Conservation (phyloP, 2,113 vertebrate species). For the Noctilio leporinus region DNA sequence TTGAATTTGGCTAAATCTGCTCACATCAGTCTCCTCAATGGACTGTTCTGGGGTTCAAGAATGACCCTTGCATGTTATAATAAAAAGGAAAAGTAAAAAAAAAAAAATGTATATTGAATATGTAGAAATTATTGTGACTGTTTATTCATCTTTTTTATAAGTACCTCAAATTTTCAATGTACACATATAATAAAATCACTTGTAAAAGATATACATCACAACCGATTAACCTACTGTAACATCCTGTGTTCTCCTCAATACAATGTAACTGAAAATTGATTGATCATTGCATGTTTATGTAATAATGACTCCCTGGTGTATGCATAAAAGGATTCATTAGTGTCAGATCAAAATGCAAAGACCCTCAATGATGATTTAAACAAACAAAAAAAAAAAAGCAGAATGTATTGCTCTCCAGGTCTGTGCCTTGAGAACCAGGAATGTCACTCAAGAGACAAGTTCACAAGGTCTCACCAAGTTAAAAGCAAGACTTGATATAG, state of each 20-base stretch:
- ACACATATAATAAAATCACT: background rate
- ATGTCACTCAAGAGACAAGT: background rate
- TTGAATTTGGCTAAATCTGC: background rate
- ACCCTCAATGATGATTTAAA: background rate
- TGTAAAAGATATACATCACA: background rate
- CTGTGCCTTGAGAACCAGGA: background rate
- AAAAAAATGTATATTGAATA: background rate
- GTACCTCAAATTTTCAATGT: background rate
- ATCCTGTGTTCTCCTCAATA: background rate
- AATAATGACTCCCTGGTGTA: background rate
- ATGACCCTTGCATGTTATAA: background rate
- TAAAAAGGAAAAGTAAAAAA: background rate
- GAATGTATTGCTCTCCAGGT: background rate
- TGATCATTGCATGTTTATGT: background rate
- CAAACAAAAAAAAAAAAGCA: background rate
- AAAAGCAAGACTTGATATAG: background rate
- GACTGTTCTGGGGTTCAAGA: background rate
- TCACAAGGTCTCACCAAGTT: background rate
- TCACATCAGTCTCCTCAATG: background rate
- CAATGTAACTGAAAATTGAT: background rate
- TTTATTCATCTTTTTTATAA: background rate
- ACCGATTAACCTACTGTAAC: background rate
- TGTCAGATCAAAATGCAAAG: background rate
- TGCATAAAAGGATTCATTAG: background rate
- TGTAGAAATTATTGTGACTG: background rate